Conservation (phyloP, 2,888 invertebrate species). For the Pachycephus smyrnensis region DNA sequence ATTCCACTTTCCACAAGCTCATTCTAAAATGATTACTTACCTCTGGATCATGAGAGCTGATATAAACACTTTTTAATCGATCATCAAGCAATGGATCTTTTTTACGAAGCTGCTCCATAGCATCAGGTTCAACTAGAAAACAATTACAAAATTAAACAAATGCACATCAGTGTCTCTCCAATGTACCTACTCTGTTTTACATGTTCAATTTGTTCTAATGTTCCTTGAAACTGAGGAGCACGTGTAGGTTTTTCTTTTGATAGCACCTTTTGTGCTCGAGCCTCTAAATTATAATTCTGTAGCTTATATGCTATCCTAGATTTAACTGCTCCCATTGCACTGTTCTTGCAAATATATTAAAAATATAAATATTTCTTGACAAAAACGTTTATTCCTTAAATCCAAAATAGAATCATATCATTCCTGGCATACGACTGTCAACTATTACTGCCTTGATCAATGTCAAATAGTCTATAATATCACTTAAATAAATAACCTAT, state of each 20-base stretch:
- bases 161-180: neutral
- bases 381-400: neutral
- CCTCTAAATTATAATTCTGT: slow-evolving; percentile 81
- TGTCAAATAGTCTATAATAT: neutral
- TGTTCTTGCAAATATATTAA: slow-evolving; percentile 17
- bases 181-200: slow-evolving; percentile 67
- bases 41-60: slow-evolving; percentile 73
- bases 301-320: slow-evolving; percentile 72
- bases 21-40: slow-evolving; percentile 31
- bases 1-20: neutral
- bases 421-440: neutral
- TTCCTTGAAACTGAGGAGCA: slow-evolving; percentile 78
- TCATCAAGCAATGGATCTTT: slow-evolving; percentile 75
- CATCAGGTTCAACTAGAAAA: slow-evolving; percentile 71
- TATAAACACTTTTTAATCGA: slow-evolving; percentile 79
- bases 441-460: neutral
- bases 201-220: slow-evolving; percentile 74
- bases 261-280: slow-evolving; percentile 79
- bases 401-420: neutral
- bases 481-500: neutral
- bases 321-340: slow-evolving; percentile 76
- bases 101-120: slow-evolving; percentile 72
- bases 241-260: slow-evolving; percentile 74
- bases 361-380: neutral
- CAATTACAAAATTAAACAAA: slow-evolving; percentile 24